Evolutionary conservation across 2,888 invertebrate species (phyloP), one percentile per base, ranked within the genome.

Genomic region (Agapostemon virescens): DNA sequence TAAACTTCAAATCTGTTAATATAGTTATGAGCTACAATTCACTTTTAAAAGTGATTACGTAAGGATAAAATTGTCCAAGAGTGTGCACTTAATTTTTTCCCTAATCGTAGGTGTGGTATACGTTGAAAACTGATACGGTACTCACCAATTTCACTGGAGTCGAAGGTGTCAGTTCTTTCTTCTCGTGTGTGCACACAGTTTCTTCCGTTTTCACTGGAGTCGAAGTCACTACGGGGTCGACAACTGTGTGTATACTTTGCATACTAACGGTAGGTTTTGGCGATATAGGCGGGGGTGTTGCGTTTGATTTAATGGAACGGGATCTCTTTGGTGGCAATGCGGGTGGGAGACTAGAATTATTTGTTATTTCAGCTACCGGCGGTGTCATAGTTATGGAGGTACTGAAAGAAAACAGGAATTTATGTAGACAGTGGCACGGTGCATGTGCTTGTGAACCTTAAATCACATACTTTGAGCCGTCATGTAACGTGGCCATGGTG

Each of bases 311-410:
- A 84, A 91, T 88, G 89, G 92, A 94, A 91, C 91, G 94, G 90
- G 93, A 93, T 88, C 93, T 93, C 92, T 95, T 95, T 82, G 95
- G 95, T 77, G 95, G 95, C 89, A 95, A 91, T 69, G 95, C 95
- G 38, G 95, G 95, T 63, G 95, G 95, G 83, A 93, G 92, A 90
- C 93, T 90, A 87, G 90, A 88, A 84, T 90, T 90, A 83, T 88
- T 90, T 68, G 86, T 78, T 76, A 89, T 76, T 79, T 92, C 92
- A 76, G 89, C 88, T 82, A 90, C 87, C 42, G 90, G 87, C 78
- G 91, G 92, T 70, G 89, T 88, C 89, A 90, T 90, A 33, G 90
- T 87, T 70, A 90, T 84, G 23, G 90, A 89, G 85, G 90, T 87
- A 78, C 92, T 92, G 85, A 73, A 84, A 83, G 30, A 63, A 52